A percentile compares a stretch with the other conserved stretches of the same genome.
phyloP scores from a whole-genome alignment of 2,113 vertebrate genomes.

The Sminthopsis crassicaudata region DNA sequence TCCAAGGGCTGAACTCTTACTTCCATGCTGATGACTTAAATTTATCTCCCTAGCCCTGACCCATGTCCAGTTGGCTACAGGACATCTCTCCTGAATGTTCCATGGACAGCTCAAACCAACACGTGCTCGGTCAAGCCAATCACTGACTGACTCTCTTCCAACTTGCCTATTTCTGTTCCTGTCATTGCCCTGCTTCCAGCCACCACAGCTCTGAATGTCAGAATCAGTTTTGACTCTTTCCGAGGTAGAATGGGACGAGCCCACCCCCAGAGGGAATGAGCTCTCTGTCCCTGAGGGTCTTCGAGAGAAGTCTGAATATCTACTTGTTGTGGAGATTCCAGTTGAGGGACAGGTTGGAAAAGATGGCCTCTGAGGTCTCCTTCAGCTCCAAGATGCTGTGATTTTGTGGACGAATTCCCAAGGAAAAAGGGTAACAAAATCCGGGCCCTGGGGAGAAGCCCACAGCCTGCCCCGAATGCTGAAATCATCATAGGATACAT shows the following conservation, averaged over 20 bases:
- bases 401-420: background rate
- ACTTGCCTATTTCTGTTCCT: background rate
- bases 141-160: background rate
- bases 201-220: background rate
- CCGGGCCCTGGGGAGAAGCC: constrained; percentile 61
- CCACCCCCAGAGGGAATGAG: background rate
- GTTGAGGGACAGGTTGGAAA: background rate
- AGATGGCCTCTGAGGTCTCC: background rate
- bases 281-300: background rate
- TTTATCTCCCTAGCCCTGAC: background rate
- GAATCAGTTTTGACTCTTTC: background rate
- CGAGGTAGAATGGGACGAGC: background rate
- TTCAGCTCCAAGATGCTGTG: background rate
- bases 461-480: constrained; percentile 53
- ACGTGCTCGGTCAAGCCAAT: background rate
- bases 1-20: background rate
- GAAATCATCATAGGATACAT: constrained; percentile 57
- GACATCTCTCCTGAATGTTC: background rate
- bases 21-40: background rate
- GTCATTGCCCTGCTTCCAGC: background rate
- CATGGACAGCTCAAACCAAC: background rate
- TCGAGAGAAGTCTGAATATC: background rate
- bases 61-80: background rate
- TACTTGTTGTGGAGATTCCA: background rate
- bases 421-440: background rate